These are phyloP conservation scores for Coregonus ussuriensis DNA, from an alignment of 2,797 vertebrate species.

Conservation along the genomic window DNA sequence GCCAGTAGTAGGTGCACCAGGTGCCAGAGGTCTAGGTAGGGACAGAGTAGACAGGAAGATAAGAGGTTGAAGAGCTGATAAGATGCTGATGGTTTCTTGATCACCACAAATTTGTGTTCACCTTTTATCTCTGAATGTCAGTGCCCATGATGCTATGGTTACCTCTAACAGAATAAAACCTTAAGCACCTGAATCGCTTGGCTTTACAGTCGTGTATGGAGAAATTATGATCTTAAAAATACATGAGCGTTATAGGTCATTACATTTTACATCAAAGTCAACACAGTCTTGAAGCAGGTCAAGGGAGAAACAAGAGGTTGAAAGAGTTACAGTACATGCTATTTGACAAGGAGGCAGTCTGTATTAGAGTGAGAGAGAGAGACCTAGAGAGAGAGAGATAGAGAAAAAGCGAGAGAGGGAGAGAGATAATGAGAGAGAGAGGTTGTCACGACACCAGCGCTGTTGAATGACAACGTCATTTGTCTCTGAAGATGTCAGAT, in stretches of 20 bases:
- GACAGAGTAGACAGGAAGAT: not conserved
- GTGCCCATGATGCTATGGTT: not conserved
- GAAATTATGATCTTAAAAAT: not conserved
- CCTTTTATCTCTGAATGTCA: not conserved
- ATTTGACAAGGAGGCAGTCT: not conserved
- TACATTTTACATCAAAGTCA: not conserved
- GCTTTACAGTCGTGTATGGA: not conserved
- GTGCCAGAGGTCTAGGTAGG: not conserved
- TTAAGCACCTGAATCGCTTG: not conserved
- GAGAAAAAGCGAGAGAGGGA: not conserved
- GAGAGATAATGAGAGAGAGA: conserved; percentile 23
- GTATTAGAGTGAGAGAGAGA: not conserved
- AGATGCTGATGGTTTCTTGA: not conserved
- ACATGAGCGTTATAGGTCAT: not conserved
- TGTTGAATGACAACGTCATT: conserved; percentile 65
- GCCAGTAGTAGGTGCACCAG: not conserved
- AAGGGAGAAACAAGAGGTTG: conserved; percentile 22
- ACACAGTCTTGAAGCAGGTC: not conserved
- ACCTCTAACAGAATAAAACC: not conserved
- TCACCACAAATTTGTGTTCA: not conserved
- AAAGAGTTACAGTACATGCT: not conserved
- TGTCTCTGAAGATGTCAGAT: conserved; percentile 62
- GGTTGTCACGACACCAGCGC: conserved; percentile 62
- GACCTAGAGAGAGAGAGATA: not conserved
- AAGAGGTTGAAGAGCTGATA: conserved; percentile 1